phyloP scores from a whole-genome alignment of 2,113 vertebrate species.

The Neolamprologus cancellatus region DNA sequence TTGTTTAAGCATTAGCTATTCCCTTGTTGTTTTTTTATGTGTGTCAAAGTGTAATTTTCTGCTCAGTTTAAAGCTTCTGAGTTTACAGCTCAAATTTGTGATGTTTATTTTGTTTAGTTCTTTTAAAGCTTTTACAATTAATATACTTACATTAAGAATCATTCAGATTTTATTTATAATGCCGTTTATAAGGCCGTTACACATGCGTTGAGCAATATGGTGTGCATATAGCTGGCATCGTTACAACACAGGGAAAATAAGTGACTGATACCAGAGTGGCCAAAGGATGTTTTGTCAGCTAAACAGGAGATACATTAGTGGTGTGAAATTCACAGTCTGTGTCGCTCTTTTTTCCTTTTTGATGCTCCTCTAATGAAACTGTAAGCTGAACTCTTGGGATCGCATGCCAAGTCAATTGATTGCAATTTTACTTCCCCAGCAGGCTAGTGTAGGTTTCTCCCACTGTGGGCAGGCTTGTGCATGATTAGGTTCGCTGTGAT shows the following conservation, averaged over 20 bases:
- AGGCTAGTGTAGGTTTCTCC: neutral
- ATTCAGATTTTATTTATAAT: too few species aligned
- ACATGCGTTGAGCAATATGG: neutral
- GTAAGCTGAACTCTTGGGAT: conserved; percentile 37
- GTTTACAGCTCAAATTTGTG: neutral
- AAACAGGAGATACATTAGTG: conserved; percentile 5
- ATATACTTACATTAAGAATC: neutral
- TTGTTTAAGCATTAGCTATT: neutral
- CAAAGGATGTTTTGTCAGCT: conserved; percentile 19
- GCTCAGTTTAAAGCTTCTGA: neutral
- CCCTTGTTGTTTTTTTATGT: neutral
- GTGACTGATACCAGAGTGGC: neutral
- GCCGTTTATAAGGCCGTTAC: too few species aligned
- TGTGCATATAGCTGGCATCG: neutral
- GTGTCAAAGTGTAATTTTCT: neutral
- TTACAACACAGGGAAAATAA: neutral
- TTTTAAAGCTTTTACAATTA: neutral
- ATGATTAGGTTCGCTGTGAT: conserved; percentile 1
- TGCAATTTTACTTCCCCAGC: conserved; percentile 38
- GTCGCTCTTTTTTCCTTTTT: neutral
- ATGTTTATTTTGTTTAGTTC: neutral
- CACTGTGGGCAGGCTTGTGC: neutral
- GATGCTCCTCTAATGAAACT: conserved; percentile 40
- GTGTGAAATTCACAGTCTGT: conserved; percentile 16
- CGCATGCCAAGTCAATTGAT: conserved; percentile 24